Percentiles rank a stretch among this genome's conserved stretches.
Conservation (phyloP, 1,140 invertebrate genomes). For the Drosophila pectinifera region DNA sequence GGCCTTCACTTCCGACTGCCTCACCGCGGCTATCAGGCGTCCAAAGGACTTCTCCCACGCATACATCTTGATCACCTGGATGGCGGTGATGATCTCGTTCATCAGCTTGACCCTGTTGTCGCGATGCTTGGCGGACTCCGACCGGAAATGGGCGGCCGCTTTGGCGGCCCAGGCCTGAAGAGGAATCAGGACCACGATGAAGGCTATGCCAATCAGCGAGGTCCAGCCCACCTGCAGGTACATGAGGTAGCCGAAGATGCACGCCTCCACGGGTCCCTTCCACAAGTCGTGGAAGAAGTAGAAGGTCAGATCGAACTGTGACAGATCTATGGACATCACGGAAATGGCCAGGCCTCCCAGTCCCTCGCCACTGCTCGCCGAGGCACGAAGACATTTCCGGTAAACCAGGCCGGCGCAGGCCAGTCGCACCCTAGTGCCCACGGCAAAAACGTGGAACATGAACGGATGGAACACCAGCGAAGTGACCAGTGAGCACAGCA, state of each 20-base stretch:
- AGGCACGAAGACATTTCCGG: slow-evolving; percentile 88
- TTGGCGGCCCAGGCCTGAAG: slow-evolving; percentile 90
- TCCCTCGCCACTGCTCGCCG: slow-evolving; percentile 88
- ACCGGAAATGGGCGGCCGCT: slow-evolving; percentile 85
- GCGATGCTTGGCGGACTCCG: slow-evolving; percentile 89
- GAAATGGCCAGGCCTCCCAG: slow-evolving; percentile 93
- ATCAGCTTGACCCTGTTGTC: slow-evolving; percentile 93
- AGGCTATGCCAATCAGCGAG: slow-evolving; percentile 90
- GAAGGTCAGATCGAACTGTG: slow-evolving; percentile 72
- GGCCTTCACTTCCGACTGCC: slow-evolving; percentile 85
- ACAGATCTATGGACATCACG: slow-evolving; percentile 88
- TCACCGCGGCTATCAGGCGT: slow-evolving; percentile 86
- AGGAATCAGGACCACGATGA: slow-evolving; percentile 92
- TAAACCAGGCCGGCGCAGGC: slow-evolving; percentile 85
- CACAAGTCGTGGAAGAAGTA: slow-evolving; percentile 76
- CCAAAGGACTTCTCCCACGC: slow-evolving; percentile 91
- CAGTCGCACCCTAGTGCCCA: slow-evolving; percentile 87
- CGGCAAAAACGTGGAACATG: slow-evolving; percentile 88
- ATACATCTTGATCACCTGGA: slow-evolving; percentile 93
- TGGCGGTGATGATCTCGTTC: slow-evolving; percentile 92
- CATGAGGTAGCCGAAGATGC: slow-evolving; percentile 86
- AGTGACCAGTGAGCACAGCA: slow-evolving; percentile 86
- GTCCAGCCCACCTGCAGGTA: slow-evolving; percentile 86
- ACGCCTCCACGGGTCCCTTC: slow-evolving; percentile 82
- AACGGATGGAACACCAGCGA: slow-evolving; percentile 89